Conservation (phyloP, 2,113 vertebrate genomes). For the Delphinapterus leucas region DNA sequence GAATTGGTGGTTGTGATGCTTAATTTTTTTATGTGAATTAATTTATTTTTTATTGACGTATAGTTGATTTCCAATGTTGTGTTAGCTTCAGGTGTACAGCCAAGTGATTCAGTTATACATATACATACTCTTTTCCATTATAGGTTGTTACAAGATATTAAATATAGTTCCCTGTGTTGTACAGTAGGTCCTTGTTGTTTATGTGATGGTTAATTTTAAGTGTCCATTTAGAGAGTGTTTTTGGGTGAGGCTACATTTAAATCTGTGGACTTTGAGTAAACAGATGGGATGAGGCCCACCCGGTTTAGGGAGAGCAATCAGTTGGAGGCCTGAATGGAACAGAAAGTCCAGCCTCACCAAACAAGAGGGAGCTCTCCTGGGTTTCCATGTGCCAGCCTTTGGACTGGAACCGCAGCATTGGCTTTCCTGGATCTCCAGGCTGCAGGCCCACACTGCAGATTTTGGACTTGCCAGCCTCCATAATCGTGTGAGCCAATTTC, state of each 20-base stretch:
- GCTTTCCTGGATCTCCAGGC: neutral
- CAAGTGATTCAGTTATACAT: neutral
- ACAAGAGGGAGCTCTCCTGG: neutral
- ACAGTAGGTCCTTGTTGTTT: neutral
- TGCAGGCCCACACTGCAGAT: neutral
- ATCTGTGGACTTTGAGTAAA: neutral
- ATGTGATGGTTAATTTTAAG: neutral
- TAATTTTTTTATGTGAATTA: neutral
- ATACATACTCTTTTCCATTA: neutral
- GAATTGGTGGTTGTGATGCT: neutral
- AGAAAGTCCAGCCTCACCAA: neutral
- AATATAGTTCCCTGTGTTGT: neutral
- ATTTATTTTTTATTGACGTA: neutral
- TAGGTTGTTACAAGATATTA: neutral
- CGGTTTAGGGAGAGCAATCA: too few relatives aligned
- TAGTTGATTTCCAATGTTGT: neutral
- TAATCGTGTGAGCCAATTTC: accelerated
- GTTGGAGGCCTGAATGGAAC: neutral
- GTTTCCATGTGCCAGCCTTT: neutral
- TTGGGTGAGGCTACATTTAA: neutral
- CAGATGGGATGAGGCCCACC: too few relatives aligned
- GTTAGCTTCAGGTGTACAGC: neutral
- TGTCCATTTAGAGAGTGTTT: neutral
- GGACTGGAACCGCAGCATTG: neutral
- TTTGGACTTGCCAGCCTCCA: neutral